These are phyloP conservation scores for Drosophila carrolli DNA, from an alignment of 1,140 invertebrate species.

Conservation along the genomic window DNA sequence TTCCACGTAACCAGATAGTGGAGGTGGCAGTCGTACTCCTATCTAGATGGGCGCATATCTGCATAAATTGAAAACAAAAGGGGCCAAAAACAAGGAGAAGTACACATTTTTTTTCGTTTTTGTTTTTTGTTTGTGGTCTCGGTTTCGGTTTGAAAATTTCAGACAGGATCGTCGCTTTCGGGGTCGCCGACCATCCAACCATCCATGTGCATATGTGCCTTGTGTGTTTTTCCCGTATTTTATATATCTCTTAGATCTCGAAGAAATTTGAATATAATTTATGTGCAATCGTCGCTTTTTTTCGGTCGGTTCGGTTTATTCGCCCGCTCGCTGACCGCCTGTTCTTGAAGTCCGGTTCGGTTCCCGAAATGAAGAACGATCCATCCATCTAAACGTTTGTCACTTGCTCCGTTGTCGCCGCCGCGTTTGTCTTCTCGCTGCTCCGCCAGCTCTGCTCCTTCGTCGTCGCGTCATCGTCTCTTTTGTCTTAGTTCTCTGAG, in stretches of 20 bases:
- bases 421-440: conserved; percentile 77
- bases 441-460: conserved; percentile 73
- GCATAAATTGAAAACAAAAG: conserved; percentile 51
- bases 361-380: conserved; percentile 66
- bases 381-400: conserved; percentile 82
- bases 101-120: neutral
- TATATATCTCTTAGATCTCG: conserved; percentile 78
- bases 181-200: conserved; percentile 1
- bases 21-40: conserved; percentile 15
- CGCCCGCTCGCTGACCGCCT: conserved; percentile 13
- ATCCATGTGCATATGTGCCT: conserved; percentile 15
- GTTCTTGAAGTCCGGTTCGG: conserved; percentile 18
- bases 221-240: conserved; percentile 61
- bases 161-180: conserved; percentile 1
- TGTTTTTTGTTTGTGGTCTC: neutral
- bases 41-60: conserved; percentile 51
- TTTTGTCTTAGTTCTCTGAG: conserved; percentile 26
- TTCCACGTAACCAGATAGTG: conserved; percentile 30
- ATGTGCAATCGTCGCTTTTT: conserved; percentile 82
- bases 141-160: conserved; percentile 4
- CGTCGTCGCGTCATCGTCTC: conserved; percentile 48
- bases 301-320: conserved; percentile 65
- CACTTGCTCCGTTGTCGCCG: conserved; percentile 77
- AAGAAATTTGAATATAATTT: conserved; percentile 84
- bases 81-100: conserved; percentile 9